Evolutionary conservation across 2,113 vertebrate genomes (phyloP), one percentile per base, ranked within the genome.

Genomic region (Lipophrys pholis): DNA sequence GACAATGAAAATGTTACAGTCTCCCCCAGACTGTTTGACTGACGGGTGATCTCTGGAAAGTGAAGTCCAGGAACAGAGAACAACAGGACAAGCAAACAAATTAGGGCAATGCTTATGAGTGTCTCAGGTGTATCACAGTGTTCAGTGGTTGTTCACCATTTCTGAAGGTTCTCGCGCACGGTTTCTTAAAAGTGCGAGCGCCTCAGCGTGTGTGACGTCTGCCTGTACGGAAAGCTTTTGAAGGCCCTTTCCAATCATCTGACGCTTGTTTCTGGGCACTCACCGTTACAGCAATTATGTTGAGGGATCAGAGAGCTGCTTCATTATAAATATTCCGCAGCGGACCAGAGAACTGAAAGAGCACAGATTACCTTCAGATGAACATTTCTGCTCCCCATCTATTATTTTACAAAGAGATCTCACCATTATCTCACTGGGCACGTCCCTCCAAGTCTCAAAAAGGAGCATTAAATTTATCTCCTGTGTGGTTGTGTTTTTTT

Each of bases 271-370:
- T 50, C 46, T 12, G 30, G 45, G 63, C 6, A 1, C 43, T 54
- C 51, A 68, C 45, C 69, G 36, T 70, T 78, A 65, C 50, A 61
- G 55, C 70, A 58, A 78, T 78, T 66, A 62, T 71, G 60, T 11
- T n/a, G 45, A 51, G 66, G 60, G 75, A 83, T 74, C 75, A 61
- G 54, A 78, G 65, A 7, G 8, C 58, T 54, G 57, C 43, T 70
- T 70, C 71, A 65, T 36, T 65, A 70, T 60, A n/a, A 75, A 75
- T 38, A 40, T 36, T 63, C 64, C 53, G 42, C 57, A 35, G 56
- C 11, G 63, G 52, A 49, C 5, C 1, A 14, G 36, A 8, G 40
- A 30, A 6, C 30, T 40, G 55, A 14, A 45, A 46, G 16, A 70
- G 54, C 8, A 52, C 54, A 52, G 40, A 63, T 30, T 53, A 48